phyloP scores from a whole-genome alignment of 30 jellyfish, hydroid and myxozoan genomes.

The Nemopilema nomurai region DNA sequence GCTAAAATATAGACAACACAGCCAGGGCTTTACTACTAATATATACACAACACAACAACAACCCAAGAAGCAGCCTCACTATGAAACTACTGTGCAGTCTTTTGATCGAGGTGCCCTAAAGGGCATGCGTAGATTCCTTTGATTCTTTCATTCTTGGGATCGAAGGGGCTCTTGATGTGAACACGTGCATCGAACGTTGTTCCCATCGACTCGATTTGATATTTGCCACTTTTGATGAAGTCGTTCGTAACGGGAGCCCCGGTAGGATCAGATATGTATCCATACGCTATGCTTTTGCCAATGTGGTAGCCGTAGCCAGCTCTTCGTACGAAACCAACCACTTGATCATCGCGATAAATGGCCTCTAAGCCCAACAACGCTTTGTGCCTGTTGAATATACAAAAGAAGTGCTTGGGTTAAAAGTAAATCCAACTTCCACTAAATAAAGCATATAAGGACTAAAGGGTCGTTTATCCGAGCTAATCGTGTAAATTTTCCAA shows the following conservation, averaged over 20 bases:
- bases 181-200: conserved; percentile 59
- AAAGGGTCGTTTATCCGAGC: no score
- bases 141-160: conserved; percentile 82
- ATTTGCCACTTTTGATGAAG: conserved; percentile 76
- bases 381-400: conserved; percentile 57
- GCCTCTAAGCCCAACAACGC: conserved; percentile 93
- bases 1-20: no score
- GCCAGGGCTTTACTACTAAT: no score
- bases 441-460: neutral
- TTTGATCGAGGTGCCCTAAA: no score
- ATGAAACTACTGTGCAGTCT: no score
- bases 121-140: conserved; percentile 81
- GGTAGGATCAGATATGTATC: conserved; percentile 82
- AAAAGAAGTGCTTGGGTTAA: neutral
- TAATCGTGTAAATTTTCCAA: no score
- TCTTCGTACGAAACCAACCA: conserved; percentile 89
- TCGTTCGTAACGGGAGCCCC: conserved; percentile 72
- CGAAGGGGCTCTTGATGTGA: conserved; percentile 80
- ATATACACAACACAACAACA: no score
- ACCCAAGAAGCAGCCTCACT: no score
- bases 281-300: conserved; percentile 91
- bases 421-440: neutral
- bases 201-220: conserved; percentile 88
- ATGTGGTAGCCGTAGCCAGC: conserved; percentile 95
- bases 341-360: conserved; percentile 70